Conservation (phyloP, 2,888 invertebrate species). For the Brachypalpus laphriformis region DNA sequence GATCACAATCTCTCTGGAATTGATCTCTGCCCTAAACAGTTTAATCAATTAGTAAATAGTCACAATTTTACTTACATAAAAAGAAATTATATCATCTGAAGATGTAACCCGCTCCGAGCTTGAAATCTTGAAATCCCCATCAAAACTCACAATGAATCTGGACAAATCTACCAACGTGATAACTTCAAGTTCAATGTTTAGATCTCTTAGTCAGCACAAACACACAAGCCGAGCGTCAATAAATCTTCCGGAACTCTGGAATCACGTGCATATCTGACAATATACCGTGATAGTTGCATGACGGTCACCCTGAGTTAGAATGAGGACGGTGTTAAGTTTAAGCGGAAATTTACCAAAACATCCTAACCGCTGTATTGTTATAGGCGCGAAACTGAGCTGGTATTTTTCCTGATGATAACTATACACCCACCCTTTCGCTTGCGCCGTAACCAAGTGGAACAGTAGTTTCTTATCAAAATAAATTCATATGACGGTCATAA, state of each 20-base stretch:
- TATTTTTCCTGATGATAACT: not conserved
- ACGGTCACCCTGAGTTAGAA: conserved; percentile 53
- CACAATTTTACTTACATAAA: not conserved
- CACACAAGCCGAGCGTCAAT: conserved; percentile 19
- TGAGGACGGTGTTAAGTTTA: conserved; percentile 27
- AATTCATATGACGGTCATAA: conserved; percentile 63
- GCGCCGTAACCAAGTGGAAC: conserved; percentile 38
- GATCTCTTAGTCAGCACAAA: conserved; percentile 44
- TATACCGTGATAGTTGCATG: conserved; percentile 66
- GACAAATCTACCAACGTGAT: conserved; percentile 41
- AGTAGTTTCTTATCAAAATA: conserved; percentile 59
- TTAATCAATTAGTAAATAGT: not conserved
- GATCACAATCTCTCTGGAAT: not conserved
- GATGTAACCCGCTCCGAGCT: not conserved
- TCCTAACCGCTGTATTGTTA: not conserved
- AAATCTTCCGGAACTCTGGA: conserved; percentile 47
- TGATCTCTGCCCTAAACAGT: not conserved
- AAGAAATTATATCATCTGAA: not conserved
- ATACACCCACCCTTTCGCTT: conserved; percentile 50
- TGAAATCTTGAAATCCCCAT: not conserved
- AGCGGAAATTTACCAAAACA: conserved; percentile 52
- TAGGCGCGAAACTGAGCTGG: not conserved
- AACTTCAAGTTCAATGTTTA: conserved; percentile 68
- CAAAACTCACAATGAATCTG: not conserved
- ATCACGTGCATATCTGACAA: conserved; percentile 63